These are phyloP conservation scores for Cygnus atratus DNA, from an alignment of 2,113 vertebrate genomes.

Conservation along the genomic window DNA sequence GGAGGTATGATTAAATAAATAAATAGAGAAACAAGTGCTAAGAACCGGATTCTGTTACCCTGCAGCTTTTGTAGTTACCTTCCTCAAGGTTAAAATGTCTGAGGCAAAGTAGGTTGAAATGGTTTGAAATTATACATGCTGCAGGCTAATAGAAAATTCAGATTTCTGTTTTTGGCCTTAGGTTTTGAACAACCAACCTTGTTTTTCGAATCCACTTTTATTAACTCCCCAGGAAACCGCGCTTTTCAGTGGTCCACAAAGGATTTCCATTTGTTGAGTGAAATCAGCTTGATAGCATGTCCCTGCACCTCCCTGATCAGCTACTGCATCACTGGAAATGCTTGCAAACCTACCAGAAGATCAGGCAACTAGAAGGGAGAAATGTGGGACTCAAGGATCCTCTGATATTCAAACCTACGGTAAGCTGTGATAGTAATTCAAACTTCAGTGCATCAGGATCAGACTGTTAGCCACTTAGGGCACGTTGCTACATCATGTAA, in stretches of 20 bases:
- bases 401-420: not conserved
- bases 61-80: rapidly evolving
- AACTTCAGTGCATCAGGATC: not conserved
- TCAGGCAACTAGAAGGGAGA: not conserved
- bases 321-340: not conserved
- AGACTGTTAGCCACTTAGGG: not conserved
- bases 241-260: not conserved
- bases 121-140: not conserved
- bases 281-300: not conserved
- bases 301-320: not conserved
- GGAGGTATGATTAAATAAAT: too few relatives aligned
- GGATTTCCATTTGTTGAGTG: not conserved
- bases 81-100: not conserved
- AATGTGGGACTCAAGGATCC: not conserved
- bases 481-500: not conserved
- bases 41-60: not conserved
- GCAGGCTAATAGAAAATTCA: not conserved
- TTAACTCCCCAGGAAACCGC: not conserved
- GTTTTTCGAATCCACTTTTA: not conserved
- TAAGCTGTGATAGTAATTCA: not conserved
- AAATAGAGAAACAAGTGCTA: not conserved
- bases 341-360: not conserved
- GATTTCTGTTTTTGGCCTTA: not conserved
- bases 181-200: not conserved
- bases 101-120: not conserved